Evolutionary conservation across 2,888 invertebrate species (phyloP).

Genomic region (Stictocephala bisonia): DNA sequence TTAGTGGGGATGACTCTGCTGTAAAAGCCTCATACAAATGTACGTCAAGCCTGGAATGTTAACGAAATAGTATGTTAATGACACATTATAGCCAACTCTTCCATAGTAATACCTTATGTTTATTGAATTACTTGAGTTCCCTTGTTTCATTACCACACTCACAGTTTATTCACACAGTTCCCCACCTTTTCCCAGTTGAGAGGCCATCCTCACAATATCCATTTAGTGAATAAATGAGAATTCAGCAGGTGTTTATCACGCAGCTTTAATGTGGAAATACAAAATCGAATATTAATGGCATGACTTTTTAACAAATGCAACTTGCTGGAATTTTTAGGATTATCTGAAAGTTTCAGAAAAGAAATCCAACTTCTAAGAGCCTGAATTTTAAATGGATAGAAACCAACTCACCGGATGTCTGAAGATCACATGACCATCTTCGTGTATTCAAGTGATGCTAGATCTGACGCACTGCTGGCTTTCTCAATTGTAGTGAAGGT

Average conservation of each 20-base stretch:
- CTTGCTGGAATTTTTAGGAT: no score
- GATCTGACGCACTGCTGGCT: constrained; percentile 29
- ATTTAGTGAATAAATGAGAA: no score
- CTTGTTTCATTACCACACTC: no score
- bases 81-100: not conserved
- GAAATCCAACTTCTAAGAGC: not conserved
- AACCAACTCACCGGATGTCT: constrained; percentile 8
- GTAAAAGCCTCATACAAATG: no score
- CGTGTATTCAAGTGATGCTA: constrained; percentile 34
- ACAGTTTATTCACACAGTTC: no score
- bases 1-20: no score
- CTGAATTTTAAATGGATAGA: not conserved
- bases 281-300: not conserved
- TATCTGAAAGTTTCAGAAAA: no score
- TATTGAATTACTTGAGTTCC: no score
- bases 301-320: no score
- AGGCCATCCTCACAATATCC: no score
- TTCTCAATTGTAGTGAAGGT: constrained; percentile 27
- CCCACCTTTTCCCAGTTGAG: no score
- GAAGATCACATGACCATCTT: constrained; percentile 41
- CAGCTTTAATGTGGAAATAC: not conserved
- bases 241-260: not conserved
- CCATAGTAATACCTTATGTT: no score
- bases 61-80: not conserved
- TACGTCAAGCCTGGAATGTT: not conserved